phyloP scores from a whole-genome alignment of 2,113 vertebrate genomes.

The Thermophis baileyi region DNA sequence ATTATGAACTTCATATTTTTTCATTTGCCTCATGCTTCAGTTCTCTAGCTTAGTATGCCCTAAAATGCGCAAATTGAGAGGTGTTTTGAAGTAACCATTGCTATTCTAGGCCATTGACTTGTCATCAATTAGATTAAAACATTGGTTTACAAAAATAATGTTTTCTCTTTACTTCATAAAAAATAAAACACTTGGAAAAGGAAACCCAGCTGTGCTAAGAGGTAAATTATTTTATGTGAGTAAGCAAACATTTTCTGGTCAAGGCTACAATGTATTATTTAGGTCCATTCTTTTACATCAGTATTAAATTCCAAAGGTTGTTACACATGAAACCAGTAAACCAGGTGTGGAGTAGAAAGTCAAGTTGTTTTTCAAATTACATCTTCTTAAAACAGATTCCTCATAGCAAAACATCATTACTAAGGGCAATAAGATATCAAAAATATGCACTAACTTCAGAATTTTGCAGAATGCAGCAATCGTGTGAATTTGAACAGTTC shows the following conservation, averaged over 20 bases:
- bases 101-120: constrained; percentile 80
- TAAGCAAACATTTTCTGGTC: constrained; percentile 91
- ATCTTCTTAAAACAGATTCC: background rate
- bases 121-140: constrained; percentile 88
- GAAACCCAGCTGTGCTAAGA: constrained; percentile 91
- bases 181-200: constrained; percentile 89
- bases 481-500: background rate
- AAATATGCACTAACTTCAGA: background rate
- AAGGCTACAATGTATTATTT: constrained; percentile 90
- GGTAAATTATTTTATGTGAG: constrained; percentile 88
- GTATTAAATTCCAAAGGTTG: constrained; percentile 79
- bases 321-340: constrained; percentile 67
- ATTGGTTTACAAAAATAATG: constrained; percentile 82
- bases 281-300: constrained; percentile 81
- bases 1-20: constrained; percentile 82
- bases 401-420: background rate
- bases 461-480: background rate
- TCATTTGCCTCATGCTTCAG: constrained; percentile 86
- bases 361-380: constrained; percentile 35
- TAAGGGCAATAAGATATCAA: background rate
- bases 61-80: constrained; percentile 93
- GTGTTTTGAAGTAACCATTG: constrained; percentile 84
- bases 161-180: constrained; percentile 90
- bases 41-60: constrained; percentile 84
- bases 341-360: constrained; percentile 41